Evolutionary conservation across 2,797 vertebrate genomes (phyloP), one percentile per base, ranked within the genome.

Genomic region (Clarias fuscus): DNA sequence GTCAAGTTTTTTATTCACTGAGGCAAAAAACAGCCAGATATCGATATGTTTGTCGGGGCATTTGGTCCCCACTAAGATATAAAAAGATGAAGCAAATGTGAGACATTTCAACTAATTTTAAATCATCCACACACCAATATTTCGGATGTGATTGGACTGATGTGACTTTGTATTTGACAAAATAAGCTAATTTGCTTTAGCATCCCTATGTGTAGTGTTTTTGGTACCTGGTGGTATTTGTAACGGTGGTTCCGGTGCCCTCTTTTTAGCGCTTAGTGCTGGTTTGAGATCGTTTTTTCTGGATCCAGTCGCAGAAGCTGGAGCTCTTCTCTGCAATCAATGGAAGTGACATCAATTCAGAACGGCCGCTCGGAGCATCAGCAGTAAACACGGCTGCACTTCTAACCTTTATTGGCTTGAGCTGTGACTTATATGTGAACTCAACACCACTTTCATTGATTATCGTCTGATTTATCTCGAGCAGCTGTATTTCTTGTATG

Each of bases 251-350:
- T 53, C 67, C 22, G 92, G 77, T 17, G 88, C 86, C 88, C 83
- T 93, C 62, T 91, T 89, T 89, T 93, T 96, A 67, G 90, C 75
- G 85, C 88, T 94, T 89, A 92, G 94, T 87, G 93, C 93, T 0
- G 97, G 96, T 91, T 96, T 97, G 71, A 96, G 93, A 0, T 83
- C 91, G 0, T 88, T 85, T 24, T 94, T 91, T 93, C 70, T 88
- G 27, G 53, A 78, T 89, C 68, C 91, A 86, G 0, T 88, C 86
- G 87, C 90, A 86, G 33, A 88, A 88, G 85, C 58, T 18, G 82
- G 75, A 70, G 83, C 56, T 76, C 75, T 88, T 83, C 79, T 89
- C 88, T 89, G 82, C 61, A 86, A 7, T 58, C 20, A 84, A 37
- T 24, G 37, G 1, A 24, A 20, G 11, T 13, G 68, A 71, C 5